Percentiles rank a stretch among this genome's conserved stretches.
phyloP scores from a whole-genome alignment of 2,113 vertebrate genomes.

The Zootoca vivipara region DNA sequence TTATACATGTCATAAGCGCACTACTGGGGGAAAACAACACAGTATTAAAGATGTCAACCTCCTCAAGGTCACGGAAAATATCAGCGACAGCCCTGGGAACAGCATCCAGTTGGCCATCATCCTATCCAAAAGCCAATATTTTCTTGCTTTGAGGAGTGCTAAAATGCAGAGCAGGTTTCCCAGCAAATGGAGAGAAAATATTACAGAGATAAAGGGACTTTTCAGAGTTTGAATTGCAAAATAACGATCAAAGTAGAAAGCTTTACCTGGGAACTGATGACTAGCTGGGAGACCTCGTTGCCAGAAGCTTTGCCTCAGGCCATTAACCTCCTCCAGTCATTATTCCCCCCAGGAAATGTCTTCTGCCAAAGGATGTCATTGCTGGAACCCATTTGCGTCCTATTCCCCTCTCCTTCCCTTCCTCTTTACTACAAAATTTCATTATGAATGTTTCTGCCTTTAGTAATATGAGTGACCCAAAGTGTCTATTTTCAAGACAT shows the following conservation, averaged over 20 bases:
- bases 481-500: constrained; percentile 12
- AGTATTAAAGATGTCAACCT: not conserved
- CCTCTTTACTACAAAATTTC: constrained; percentile 44
- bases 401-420: not conserved
- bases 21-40: not conserved
- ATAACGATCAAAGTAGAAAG: constrained; percentile 13
- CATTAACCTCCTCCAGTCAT: constrained; percentile 33
- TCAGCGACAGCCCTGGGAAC: not conserved
- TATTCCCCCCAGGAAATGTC: constrained; percentile 47
- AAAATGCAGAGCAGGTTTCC: constrained; percentile 28
- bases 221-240: constrained; percentile 28
- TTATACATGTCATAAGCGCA: not conserved
- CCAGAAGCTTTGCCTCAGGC: constrained; percentile 40
- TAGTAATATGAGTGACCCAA: constrained; percentile 19
- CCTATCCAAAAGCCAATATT: not conserved
- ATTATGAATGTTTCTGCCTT: constrained; percentile 2
- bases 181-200: constrained; percentile 2
- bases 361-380: constrained; percentile 38
- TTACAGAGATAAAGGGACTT: constrained; percentile 6
- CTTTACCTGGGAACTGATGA: constrained; percentile 6
- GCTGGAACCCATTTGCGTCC: not conserved
- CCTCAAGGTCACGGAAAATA: constrained; percentile 10
- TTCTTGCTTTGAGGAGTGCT: not conserved
- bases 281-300: not conserved
- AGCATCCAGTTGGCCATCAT: not conserved